These are phyloP conservation scores for Coluber constrictor DNA, from an alignment of 2,797 vertebrate genomes.

Conservation along the genomic window DNA sequence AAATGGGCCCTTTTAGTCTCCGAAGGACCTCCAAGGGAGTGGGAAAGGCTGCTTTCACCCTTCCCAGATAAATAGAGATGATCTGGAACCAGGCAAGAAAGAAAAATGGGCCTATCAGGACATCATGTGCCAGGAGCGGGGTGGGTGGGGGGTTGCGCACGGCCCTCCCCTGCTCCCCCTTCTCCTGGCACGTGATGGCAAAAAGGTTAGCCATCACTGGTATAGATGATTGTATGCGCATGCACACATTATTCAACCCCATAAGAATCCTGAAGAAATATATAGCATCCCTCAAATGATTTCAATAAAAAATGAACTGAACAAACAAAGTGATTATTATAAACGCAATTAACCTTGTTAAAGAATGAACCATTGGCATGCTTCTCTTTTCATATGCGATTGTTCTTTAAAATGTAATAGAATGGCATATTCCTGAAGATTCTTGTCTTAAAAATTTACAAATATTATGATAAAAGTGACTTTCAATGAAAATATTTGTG, in stretches of 20 bases:
- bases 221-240: accelerated
- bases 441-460: neutral
- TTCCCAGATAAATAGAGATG: no score
- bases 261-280: accelerated
- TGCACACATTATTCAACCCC: accelerated
- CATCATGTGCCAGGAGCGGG: no score
- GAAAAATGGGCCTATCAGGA: no score
- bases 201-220: no score
- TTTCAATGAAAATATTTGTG: neutral
- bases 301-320: neutral
- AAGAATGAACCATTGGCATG: neutral
- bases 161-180: no score
- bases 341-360: neutral
- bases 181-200: no score
- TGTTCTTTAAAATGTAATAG: neutral
- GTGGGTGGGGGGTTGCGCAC: no score
- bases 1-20: no score
- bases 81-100: no score
- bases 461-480: neutral
- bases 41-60: no score
- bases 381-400: neutral
- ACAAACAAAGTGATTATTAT: neutral
- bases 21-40: no score
- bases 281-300: neutral
- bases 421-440: neutral